Conservation (phyloP, 1,140 invertebrate genomes). For the Trichonephila clavipes region DNA sequence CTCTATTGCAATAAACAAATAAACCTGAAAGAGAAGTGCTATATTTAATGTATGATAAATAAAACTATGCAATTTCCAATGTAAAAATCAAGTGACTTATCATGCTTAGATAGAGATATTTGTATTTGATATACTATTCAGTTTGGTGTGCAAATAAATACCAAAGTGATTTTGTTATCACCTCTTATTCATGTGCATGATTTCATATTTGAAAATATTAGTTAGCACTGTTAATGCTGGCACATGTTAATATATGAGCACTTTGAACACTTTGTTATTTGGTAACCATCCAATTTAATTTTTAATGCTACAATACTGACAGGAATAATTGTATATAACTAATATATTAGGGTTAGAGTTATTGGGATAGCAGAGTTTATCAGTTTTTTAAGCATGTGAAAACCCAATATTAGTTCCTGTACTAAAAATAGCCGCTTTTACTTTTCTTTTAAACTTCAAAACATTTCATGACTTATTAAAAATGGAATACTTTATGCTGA, state of each 20-base stretch:
- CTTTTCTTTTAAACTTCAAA: too few relatives aligned
- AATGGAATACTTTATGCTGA: too few relatives aligned
- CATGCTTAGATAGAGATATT: background rate
- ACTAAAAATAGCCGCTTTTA: too few relatives aligned
- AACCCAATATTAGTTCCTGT: too few relatives aligned
- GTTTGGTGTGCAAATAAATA: background rate
- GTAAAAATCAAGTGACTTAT: background rate
- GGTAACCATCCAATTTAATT: background rate
- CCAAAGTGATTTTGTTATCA: background rate
- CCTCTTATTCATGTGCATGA: background rate
- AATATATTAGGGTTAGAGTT: background rate
- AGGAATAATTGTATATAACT: background rate
- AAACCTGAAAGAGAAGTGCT: background rate
- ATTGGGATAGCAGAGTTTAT: background rate
- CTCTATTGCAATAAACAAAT: background rate
- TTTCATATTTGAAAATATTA: constrained; percentile 8
- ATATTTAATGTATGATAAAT: background rate
- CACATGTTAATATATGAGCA: constrained; percentile 18
- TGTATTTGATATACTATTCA: background rate
- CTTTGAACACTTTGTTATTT: background rate
- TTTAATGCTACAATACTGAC: background rate
- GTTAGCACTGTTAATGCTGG: background rate
- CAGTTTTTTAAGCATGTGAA: too few relatives aligned
- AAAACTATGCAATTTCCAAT: background rate
- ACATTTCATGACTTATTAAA: too few relatives aligned